Base-by-base conservation (phyloP, 2,888 invertebrate genomes). In the Callyntrura sp. region DNA sequence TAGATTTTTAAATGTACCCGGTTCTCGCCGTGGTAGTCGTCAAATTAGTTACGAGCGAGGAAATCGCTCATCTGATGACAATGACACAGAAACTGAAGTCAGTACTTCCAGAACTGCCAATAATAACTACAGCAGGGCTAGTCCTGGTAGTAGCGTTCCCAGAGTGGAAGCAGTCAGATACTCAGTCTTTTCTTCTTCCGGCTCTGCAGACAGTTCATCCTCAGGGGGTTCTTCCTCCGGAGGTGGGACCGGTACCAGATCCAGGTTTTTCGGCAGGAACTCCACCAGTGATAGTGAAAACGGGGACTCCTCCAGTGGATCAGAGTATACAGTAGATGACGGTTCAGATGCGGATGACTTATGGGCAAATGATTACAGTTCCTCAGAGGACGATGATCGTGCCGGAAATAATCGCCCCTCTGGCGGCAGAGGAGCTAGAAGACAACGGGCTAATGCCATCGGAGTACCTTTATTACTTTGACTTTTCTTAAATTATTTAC, bases 281-380 rank as follows among this genome's bases (percentile, higher is more conserved):
- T 73, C 68, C 35, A n/a, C 48, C 14, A 78, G 68, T 84, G 89
- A 87, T 1, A 88, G 70, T 28, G 90, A 73, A 23, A 70, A 83
- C 35, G 88, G 85, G 2, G 82, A 85, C 60, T 85, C 85, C 0
- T 85, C 85, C 5, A 91, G 91, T 79, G 88, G 83, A 0, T 86
- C 85, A 6, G 91, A 91, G 65, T 91, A 60, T n/a, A 86, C 86
- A 0, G 86, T 85, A 9, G 90, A 90, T 70, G 91, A 85, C 14
- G 86, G 79, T 0, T 87, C 87, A 1, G 91, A 91, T 51, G 82
- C 48, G 5, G 91, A 88, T 82, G 86, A 79, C 0, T 45, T 76
- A 8, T 83, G 88, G 73, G 90, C 85, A 51, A 84, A 88, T 17
- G 87, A 87, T 9, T 90, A 43, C 55, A 90, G 91, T 45, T 81